These are phyloP conservation scores for Hedychridium roseum DNA, from an alignment of 2,888 invertebrate genomes.

Conservation along the genomic window DNA sequence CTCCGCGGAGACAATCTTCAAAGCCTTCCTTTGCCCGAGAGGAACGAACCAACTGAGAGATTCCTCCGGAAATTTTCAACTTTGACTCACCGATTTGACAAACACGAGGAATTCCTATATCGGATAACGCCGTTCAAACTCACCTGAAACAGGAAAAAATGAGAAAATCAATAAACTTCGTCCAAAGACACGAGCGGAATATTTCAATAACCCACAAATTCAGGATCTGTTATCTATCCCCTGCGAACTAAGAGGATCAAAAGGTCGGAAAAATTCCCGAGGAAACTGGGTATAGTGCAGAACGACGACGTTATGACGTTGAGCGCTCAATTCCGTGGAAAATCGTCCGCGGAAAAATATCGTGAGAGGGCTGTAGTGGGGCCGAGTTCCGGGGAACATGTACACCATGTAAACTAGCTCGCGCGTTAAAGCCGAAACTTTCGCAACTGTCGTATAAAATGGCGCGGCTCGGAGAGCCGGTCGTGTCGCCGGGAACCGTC, in stretches of 20 bases:
- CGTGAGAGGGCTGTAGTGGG: constrained; percentile 8
- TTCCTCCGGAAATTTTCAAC: constrained; percentile 30
- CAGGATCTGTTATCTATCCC: too few relatives aligned
- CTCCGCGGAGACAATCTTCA: too few relatives aligned
- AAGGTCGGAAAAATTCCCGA: too few relatives aligned
- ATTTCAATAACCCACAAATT: too few relatives aligned
- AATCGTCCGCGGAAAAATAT: constrained; percentile 13
- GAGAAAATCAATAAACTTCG: constrained; percentile 13
- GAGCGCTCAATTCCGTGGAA: too few relatives aligned
- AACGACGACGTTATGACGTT: too few relatives aligned
- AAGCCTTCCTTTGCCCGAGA: too few relatives aligned
- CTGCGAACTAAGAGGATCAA: too few relatives aligned
- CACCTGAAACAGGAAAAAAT: constrained; percentile 48
- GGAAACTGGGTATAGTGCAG: too few relatives aligned
- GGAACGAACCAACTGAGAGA: too few relatives aligned
- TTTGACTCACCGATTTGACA: constrained; percentile 35
- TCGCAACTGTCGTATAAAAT: constrained; percentile 19
- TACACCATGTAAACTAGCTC: constrained; percentile 14
- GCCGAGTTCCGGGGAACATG: constrained; percentile 1
- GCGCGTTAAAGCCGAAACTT: constrained; percentile 18
- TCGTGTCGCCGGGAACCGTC: neutral
- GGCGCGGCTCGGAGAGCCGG: constrained; percentile 5
- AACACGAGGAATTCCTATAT: constrained; percentile 7
- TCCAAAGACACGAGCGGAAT: neutral
- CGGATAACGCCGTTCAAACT: constrained; percentile 31